phyloP scores from a whole-genome alignment of 2,113 vertebrate species.

The Pomatostomus ruficeps region DNA sequence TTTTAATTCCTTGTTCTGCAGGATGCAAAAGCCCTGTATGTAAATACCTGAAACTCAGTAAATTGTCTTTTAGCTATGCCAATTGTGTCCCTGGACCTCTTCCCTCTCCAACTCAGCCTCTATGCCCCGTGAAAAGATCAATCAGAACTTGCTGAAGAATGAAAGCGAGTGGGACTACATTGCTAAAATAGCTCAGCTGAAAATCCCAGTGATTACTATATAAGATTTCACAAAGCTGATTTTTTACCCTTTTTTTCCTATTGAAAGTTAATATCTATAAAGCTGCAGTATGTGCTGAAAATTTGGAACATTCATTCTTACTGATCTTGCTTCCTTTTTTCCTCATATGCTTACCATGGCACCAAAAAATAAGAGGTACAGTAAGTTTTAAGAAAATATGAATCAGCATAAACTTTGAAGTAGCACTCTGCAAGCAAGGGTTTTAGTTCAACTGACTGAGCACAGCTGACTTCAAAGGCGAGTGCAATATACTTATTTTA shows the following conservation, averaged over 20 bases:
- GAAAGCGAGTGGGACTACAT: not conserved
- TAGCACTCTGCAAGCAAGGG: not conserved
- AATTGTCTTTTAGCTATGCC: not conserved
- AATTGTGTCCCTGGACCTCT: not conserved
- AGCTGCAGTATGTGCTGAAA: not conserved
- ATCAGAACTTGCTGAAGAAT: not conserved
- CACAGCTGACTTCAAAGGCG: not conserved
- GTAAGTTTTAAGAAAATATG: not conserved
- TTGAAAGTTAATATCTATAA: not conserved
- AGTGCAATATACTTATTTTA: not conserved
- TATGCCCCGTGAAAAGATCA: not conserved
- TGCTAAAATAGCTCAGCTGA: not conserved
- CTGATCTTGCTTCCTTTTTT: not conserved
- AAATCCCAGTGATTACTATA: not conserved
- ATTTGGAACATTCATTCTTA: not conserved
- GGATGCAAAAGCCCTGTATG: not conserved
- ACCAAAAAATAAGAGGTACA: not conserved
- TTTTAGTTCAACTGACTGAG: not conserved
- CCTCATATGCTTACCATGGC: not conserved
- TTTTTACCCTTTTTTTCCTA: not conserved
- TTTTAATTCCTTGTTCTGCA: not conserved
- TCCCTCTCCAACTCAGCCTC: not conserved
- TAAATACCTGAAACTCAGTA: not conserved
- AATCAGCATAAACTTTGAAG: not conserved
- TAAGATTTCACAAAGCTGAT: not conserved